Base-by-base conservation (phyloP, 2,888 invertebrate species). In the Epsilonema sp. region DNA sequence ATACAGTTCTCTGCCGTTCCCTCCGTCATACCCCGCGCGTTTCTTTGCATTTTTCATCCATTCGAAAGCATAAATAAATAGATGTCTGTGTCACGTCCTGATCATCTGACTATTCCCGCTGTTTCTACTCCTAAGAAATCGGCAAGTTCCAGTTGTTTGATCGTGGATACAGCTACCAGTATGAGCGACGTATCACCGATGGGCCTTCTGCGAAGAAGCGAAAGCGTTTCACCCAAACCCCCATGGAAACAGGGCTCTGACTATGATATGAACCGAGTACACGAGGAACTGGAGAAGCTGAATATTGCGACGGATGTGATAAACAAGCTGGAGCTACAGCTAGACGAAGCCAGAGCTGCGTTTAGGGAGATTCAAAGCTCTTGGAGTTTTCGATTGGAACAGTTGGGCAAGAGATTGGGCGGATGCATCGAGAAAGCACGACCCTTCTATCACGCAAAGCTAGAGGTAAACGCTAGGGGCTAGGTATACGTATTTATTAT, bases 231-330 rank as follows among this genome's bases (percentile, higher is more conserved):
- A 11, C 16, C 8, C 16, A 16, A 16, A 8, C 8, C 8, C 16
- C 8, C 8, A 31, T 31, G 8, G 8, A 16, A 31, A 16, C 31
- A 31, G 8, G 31, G 8, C 31, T 16, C 16, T 31, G 31, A 31
- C 31, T 31, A 16, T 11, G 59, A 60, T 48, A 45, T 61, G 43
- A 61, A 61, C 47, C 52, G 55, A 22, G 58, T 59, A 3, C 59
- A 68, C 59, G 64, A 66, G 47, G 68, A 68, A 52, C 53, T 68
- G 50, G 68, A 68, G 51, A 62, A 65, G 47, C 56, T 68, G 46
- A 68, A 68, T 54, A 66, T 65, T 44, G 64, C 67, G 11, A 69
- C 68, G 20, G 68, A 69, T 51, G 61, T 65, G 22, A 68, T 68
- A 47, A 68, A 69, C 51, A 65, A 64, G 50, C 50, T 66, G 46